Base-by-base conservation (phyloP, 2,113 vertebrate genomes). In the Haemorhous mexicanus region DNA sequence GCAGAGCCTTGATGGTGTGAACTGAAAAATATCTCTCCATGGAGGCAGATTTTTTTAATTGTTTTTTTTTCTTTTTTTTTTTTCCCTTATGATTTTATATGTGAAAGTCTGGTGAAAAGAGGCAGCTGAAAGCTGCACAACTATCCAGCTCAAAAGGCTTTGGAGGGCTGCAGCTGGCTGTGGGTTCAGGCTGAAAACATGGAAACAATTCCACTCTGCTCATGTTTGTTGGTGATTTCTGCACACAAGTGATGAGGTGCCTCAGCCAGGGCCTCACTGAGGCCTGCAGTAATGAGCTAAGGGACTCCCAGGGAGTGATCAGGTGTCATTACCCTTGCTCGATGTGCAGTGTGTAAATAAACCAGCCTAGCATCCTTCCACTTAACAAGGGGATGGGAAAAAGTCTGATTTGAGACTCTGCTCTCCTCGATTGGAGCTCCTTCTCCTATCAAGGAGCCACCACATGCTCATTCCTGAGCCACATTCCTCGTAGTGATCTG, bases 241-340 rank as follows among this genome's bases (percentile, higher is more conserved):
- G 79, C 0, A 2, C 64, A 50, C 13, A 52, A 24, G 33, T 10
- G 2, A 39, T 0, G 33, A 0, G 0, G 27, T 8, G 16, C 37
- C 44, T 69, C 49, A 13, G 67, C 49, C 92, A 73, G 53, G 53
- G 33, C 72, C 73, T 41, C 0, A 2, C 53, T 1, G 6, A 52
- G 62, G 52, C 32, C 47, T 12, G 58, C n/a, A 23, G 56, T 2
- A 2, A 16, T 3, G 76, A 81, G 17, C 86, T 2, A 2, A 50
- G 55, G 11, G 33, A 15, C 37, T 50, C 37, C 47, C 3, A 6
- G 32, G 9, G 50, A 58, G 24, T 2, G 24, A 70, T 37, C 19
- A 39, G 59, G 23, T 49, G 47, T n/a, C 5, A 2, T 32, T 58
- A 50, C 10, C 52, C 46, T 46, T 43, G 37, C 44, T 63, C 1